A percentile compares a stretch with the other conserved stretches of the same genome.
phyloP scores from a whole-genome alignment of 2,113 vertebrate species.

The Alexandromys fortis region DNA sequence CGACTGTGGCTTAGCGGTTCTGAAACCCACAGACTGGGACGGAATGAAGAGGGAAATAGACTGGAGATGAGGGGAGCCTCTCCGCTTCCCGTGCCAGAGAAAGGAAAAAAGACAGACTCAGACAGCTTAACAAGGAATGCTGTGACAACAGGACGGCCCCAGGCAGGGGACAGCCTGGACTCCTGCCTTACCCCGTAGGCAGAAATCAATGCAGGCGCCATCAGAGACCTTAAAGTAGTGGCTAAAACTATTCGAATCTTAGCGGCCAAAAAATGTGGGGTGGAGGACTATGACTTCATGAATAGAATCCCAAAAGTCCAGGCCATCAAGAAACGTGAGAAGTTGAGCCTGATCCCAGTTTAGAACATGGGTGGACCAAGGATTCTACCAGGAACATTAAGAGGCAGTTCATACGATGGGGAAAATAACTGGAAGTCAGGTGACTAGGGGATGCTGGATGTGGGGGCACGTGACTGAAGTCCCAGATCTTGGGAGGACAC shows the following conservation, averaged over 20 bases:
- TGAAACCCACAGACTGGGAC: not conserved
- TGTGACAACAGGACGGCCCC: not conserved
- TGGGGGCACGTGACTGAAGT: too few species aligned
- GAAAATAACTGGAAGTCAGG: not conserved
- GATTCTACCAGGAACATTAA: too few species aligned
- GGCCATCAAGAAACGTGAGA: not conserved
- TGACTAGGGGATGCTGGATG: too few species aligned
- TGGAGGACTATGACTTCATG: not conserved
- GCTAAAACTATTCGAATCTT: not conserved
- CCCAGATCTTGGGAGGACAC: not conserved
- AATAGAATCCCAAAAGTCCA: not conserved
- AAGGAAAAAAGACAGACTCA: not conserved
- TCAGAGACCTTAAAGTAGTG: not conserved
- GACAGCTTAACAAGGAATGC: not conserved
- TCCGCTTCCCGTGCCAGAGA: not conserved
- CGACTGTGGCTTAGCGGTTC: not conserved
- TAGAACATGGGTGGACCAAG: not conserved
- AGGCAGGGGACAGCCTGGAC: not conserved
- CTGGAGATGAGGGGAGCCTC: not conserved
- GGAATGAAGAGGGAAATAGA: not conserved
- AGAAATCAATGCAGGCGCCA: not conserved
- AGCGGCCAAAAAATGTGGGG: not conserved
- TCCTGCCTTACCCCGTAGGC: not conserved
- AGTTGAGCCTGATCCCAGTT: not conserved
- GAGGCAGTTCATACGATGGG: rapidly evolving